These are phyloP conservation scores for Panopea generosa DNA, from an alignment of 2,888 invertebrate genomes.

Conservation along the genomic window DNA sequence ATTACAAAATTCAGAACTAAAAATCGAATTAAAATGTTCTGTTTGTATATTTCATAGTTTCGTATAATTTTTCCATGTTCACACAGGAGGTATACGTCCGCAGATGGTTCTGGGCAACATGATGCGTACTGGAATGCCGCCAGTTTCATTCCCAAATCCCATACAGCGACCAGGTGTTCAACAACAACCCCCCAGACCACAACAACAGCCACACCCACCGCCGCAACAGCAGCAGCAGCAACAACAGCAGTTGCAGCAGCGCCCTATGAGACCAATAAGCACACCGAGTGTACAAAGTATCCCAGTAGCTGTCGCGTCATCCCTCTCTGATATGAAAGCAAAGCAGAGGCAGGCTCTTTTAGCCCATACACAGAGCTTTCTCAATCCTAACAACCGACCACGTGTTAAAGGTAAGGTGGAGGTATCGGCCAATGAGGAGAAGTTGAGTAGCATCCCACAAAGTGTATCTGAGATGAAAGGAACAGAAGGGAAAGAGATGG, in stretches of 20 bases:
- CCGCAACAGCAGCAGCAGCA: constrained; percentile 1
- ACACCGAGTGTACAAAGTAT: constrained; percentile 22
- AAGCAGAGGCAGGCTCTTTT: constrained; percentile 81
- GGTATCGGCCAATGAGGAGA: constrained; percentile 62
- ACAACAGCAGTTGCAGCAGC: constrained; percentile 6
- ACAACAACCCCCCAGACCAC: constrained; percentile 11
- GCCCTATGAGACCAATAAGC: constrained; percentile 30
- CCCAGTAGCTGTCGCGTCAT: neutral
- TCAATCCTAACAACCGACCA: constrained; percentile 77
- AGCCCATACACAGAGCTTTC: constrained; percentile 81
- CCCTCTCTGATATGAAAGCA: constrained; percentile 36
- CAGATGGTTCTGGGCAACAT: constrained; percentile 77
- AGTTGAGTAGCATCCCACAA: constrained; percentile 10
- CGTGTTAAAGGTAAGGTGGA: constrained; percentile 65
- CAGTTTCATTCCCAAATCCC: constrained; percentile 76
- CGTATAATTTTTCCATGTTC: too few species aligned
- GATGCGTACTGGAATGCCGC: constrained; percentile 64
- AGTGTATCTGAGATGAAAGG: constrained; percentile 2
- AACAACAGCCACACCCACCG: neutral
- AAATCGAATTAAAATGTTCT: too few species aligned
- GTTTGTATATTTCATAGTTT: too few species aligned
- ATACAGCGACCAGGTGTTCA: constrained; percentile 76
- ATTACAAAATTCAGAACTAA: too few species aligned
- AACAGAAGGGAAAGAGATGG: neutral
- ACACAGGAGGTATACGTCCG: constrained; percentile 67